These are phyloP conservation scores for Drosophila arizonae DNA, from an alignment of 1,140 invertebrate genomes.

Conservation along the genomic window DNA sequence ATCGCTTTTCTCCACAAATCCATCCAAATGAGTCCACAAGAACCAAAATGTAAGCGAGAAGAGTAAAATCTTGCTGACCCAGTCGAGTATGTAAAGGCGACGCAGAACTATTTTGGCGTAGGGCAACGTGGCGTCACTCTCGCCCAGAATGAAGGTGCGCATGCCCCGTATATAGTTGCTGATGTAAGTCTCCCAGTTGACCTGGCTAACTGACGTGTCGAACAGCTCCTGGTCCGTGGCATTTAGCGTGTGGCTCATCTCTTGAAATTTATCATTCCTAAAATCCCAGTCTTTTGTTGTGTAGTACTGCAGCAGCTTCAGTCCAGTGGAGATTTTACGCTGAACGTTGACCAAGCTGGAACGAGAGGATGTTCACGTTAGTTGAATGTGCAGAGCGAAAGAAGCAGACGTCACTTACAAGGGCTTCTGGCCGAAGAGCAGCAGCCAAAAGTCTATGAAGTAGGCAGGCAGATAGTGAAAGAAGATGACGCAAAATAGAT, in stretches of 20 bases:
- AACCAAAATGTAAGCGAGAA: conserved; percentile 80
- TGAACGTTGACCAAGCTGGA: conserved; percentile 87
- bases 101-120: conserved; percentile 85
- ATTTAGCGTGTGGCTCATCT: conserved; percentile 86
- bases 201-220: conserved; percentile 84
- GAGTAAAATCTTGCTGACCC: conserved; percentile 78
- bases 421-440: conserved; percentile 88
- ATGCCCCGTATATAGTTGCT: conserved; percentile 88
- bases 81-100: conserved; percentile 85
- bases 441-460: conserved; percentile 88
- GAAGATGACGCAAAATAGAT: conserved; percentile 88
- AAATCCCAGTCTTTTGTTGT: conserved; percentile 94
- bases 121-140: conserved; percentile 90
- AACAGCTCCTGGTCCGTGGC: conserved; percentile 85
- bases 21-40: conserved; percentile 79
- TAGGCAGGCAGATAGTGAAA: conserved; percentile 93
- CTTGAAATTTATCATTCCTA: conserved; percentile 87
- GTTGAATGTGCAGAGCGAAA: neutral
- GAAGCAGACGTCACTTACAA: conserved; percentile 85
- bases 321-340: conserved; percentile 85
- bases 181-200: conserved; percentile 89
- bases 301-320: conserved; percentile 91
- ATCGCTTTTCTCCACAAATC: conserved; percentile 68
- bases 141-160: conserved; percentile 89
- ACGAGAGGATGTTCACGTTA: neutral